phyloP scores from a whole-genome alignment of 2,113 vertebrate genomes.

The Epinephelus cyanopodus region DNA sequence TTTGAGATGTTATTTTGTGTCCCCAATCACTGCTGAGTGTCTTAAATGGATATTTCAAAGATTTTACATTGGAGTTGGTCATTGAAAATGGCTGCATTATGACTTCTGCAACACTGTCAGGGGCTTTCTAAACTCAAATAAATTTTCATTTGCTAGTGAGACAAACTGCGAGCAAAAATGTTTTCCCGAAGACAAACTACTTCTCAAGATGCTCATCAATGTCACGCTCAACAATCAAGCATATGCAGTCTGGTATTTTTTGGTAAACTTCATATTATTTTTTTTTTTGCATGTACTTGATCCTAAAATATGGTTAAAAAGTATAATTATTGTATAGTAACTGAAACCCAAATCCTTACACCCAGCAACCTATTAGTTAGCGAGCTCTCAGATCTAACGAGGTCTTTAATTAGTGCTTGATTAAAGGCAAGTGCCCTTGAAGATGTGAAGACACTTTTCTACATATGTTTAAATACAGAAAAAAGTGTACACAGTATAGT shows the following conservation, averaged over 20 bases:
- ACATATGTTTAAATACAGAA: conserved; percentile 19
- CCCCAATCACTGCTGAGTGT: too few relatives aligned
- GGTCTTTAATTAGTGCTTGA: conserved; percentile 2
- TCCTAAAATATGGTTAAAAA: neutral
- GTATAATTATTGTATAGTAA: neutral
- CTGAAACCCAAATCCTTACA: conserved; percentile 2
- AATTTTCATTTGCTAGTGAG: neutral
- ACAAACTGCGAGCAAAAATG: neutral
- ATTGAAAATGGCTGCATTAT: neutral
- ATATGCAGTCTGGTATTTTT: neutral
- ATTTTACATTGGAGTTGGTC: too few relatives aligned
- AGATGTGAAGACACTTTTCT: neutral
- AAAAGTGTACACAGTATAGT: neutral
- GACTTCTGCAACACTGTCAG: neutral
- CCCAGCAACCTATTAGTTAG: conserved; percentile 20
- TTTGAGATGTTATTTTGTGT: neutral
- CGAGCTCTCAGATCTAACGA: conserved; percentile 3
- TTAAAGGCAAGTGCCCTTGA: conserved; percentile 17
- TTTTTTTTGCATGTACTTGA: neutral
- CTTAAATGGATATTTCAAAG: too few relatives aligned
- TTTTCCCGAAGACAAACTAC: neutral
- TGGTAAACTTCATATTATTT: neutral
- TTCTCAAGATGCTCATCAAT: neutral
- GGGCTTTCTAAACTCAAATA: neutral
- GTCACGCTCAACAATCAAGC: neutral